These are phyloP conservation scores for Pomacea maculata DNA, from an alignment of 1,140 invertebrate genomes.

Conservation along the genomic window DNA sequence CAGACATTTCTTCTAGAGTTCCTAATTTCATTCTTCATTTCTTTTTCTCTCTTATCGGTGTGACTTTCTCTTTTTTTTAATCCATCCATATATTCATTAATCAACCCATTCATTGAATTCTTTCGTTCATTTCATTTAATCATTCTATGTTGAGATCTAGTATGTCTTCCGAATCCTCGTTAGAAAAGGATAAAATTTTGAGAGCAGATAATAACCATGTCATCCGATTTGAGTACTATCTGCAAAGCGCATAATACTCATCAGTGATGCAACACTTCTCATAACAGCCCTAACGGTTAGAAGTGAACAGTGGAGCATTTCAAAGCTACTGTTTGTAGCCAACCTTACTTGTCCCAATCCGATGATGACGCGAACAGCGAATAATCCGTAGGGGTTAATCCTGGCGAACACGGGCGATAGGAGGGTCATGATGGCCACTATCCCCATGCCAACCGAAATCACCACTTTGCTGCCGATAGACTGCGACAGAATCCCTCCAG, in stretches of 20 bases:
- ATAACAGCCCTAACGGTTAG: too few species aligned
- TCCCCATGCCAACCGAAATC: slow-evolving; percentile 82
- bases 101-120: too few species aligned
- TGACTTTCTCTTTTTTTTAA: slow-evolving; percentile 34
- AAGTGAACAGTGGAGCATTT: too few species aligned
- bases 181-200: too few species aligned
- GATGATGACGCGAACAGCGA: slow-evolving; percentile 62
- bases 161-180: too few species aligned
- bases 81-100: background rate
- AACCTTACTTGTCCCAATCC: slow-evolving; percentile 62
- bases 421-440: slow-evolving; percentile 83
- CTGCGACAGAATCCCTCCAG: slow-evolving; percentile 80
- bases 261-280: too few species aligned
- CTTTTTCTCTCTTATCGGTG: slow-evolving; percentile 19
- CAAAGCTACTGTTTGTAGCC: too few species aligned
- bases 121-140: too few species aligned
- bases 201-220: too few species aligned
- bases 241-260: too few species aligned
- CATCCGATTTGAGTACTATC: too few species aligned
- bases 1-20: slow-evolving; percentile 64
- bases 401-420: slow-evolving; percentile 82
- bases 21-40: slow-evolving; percentile 59
- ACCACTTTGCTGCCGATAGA: slow-evolving; percentile 80
- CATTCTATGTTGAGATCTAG: too few species aligned
- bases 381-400: slow-evolving; percentile 63